Evolutionary conservation across 2,797 vertebrate species (phyloP).

Genomic region (Micropoecilia bifurca): DNA sequence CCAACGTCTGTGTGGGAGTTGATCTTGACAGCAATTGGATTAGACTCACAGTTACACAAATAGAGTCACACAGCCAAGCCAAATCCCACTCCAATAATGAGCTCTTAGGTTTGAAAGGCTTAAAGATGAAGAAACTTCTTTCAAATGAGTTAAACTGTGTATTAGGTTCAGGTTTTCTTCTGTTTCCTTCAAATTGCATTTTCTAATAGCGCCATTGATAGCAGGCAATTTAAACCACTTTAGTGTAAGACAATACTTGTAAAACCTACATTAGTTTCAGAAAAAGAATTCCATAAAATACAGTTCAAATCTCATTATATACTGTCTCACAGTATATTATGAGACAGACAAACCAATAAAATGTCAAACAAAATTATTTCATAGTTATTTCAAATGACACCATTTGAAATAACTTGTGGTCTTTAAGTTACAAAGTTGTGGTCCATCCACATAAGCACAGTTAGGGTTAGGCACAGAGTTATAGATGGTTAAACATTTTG

Average conservation of each 20-base stretch:
- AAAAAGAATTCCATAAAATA: not conserved
- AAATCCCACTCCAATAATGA: constrained; percentile 42
- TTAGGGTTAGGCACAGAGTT: no score
- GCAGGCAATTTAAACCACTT: not conserved
- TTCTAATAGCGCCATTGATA: not conserved
- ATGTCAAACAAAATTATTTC: not conserved
- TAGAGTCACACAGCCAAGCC: constrained; percentile 45
- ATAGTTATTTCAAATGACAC: no score
- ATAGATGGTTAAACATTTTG: not conserved
- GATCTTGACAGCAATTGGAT: constrained; percentile 65
- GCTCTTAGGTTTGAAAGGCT: constrained; percentile 48
- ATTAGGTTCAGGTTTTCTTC: not conserved
- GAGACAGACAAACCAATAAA: not conserved
- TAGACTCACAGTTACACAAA: constrained; percentile 64
- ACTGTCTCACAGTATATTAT: not conserved
- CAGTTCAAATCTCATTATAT: not conserved
- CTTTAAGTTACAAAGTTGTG: not conserved
- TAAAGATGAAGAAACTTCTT: constrained; percentile 18
- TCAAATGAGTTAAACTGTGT: constrained; percentile 4
- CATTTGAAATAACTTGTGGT: not conserved
- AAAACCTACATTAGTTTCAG: not conserved
- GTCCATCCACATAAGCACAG: not conserved
- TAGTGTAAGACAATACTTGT: not conserved
- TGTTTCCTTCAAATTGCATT: not conserved
- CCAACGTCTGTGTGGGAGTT: constrained; percentile 25